Conservation (phyloP, 1,140 invertebrate species). For the Atta colombica region DNA sequence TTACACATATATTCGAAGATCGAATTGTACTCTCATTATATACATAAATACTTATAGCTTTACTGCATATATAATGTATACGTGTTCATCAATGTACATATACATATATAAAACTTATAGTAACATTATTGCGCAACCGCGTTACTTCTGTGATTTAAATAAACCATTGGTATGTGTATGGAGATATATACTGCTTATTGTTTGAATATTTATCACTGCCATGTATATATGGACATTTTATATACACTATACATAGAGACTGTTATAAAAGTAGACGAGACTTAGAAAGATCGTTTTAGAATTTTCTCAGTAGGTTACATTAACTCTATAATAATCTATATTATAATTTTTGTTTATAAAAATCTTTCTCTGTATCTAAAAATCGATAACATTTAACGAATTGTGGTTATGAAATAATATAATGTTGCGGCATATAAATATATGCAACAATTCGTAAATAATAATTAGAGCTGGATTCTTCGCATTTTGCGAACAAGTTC, state of each 20-base stretch:
- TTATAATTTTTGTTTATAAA: constrained; percentile 45
- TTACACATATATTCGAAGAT: constrained; percentile 5
- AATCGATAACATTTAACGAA: constrained; percentile 28
- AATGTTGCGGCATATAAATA: neutral
- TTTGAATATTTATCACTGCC: constrained; percentile 32
- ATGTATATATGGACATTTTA: constrained; percentile 34
- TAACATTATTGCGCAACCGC: constrained; percentile 67
- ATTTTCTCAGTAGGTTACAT: constrained; percentile 27
- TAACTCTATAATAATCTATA: constrained; percentile 29
- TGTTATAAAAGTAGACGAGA: constrained; percentile 47
- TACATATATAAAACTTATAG: constrained; percentile 62
- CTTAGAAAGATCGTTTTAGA: constrained; percentile 43
- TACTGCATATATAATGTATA: constrained; percentile 52
- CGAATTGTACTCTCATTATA: constrained; percentile 3
- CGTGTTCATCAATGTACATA: constrained; percentile 23
- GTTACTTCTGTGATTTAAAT: constrained; percentile 78
- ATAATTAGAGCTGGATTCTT: constrained; percentile 7
- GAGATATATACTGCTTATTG: neutral
- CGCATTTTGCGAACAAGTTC: constrained; percentile 51
- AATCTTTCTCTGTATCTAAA: constrained; percentile 16
- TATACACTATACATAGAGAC: constrained; percentile 45
- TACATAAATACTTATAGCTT: constrained; percentile 27
- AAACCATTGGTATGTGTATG: constrained; percentile 67
- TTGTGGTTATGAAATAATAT: constrained; percentile 5
- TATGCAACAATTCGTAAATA: constrained; percentile 6